These are phyloP conservation scores for Nymphicus hollandicus DNA, from an alignment of 2,113 vertebrate genomes.

Conservation along the genomic window DNA sequence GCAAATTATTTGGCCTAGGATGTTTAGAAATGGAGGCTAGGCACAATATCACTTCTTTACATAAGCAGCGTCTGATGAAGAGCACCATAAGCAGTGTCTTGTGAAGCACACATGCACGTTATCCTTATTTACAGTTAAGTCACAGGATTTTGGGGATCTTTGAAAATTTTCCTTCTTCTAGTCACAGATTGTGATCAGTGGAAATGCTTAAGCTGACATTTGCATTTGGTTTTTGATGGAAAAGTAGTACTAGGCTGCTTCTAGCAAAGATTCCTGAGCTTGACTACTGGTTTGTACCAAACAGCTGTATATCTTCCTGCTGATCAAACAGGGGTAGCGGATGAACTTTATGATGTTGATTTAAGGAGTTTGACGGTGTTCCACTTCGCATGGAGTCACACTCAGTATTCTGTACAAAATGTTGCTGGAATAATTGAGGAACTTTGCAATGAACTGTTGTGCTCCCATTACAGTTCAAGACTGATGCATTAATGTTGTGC, in stretches of 20 bases:
- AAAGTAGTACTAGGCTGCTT: not conserved
- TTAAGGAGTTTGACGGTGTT: not conserved
- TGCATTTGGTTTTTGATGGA: not conserved
- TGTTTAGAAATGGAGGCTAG: not conserved
- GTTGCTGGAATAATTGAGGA: not conserved
- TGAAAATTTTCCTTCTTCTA: not conserved
- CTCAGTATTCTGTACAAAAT: not conserved
- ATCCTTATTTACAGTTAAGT: not conserved
- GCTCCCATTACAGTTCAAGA: rapidly evolving
- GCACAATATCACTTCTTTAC: not conserved
- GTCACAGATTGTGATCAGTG: not conserved
- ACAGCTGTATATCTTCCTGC: not conserved
- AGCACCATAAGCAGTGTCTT: not conserved
- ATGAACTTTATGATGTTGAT: not conserved
- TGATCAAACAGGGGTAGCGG: not conserved
- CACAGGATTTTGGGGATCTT: not conserved
- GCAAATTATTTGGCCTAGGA: not conserved
- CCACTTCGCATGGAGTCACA: not conserved
- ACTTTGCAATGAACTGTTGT: not conserved
- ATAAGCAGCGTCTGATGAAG: not conserved
- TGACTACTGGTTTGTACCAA: not conserved
- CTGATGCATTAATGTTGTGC: not conserved
- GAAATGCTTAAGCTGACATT: not conserved
- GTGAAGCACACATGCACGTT: rapidly evolving
- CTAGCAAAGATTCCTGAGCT: not conserved